A percentile compares a stretch with the other conserved stretches of the same genome.
Evolutionary conservation across 2,888 invertebrate genomes (phyloP).

Genomic region (Dynastes hyllus): DNA sequence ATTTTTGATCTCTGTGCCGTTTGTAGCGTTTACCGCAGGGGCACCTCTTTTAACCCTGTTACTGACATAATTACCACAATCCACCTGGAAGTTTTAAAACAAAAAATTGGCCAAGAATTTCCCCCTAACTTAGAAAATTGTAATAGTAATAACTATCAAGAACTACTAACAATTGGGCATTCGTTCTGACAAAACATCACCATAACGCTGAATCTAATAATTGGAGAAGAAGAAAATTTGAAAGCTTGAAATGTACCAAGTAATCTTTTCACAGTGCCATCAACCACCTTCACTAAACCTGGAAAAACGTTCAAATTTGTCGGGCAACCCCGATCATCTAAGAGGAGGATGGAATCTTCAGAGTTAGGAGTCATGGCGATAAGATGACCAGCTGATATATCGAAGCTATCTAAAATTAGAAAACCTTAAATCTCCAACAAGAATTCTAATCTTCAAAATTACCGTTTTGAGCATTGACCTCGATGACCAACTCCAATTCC

Average conservation of each 20-base stretch:
- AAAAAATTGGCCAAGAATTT: background rate
- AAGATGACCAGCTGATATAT: conserved; percentile 85
- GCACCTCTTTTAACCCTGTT: conserved; percentile 40
- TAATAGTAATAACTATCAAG: background rate
- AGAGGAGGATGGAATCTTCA: conserved; percentile 81
- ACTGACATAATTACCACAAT: conserved; percentile 50
- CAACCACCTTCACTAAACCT: conserved; percentile 68
- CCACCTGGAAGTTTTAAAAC: conserved; percentile 38
- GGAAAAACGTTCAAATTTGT: conserved; percentile 78
- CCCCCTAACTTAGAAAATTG: background rate
- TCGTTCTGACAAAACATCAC: conserved; percentile 85
- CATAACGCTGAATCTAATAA: conserved; percentile 87
- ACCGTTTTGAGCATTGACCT: conserved; percentile 75
- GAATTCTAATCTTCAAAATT: conserved; percentile 54
- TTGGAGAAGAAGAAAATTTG: conserved; percentile 88
- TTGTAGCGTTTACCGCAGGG: conserved; percentile 5
- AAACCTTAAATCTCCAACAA: background rate
- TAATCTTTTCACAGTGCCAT: conserved; percentile 69
- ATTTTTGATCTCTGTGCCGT: conserved; percentile 47
- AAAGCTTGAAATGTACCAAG: conserved; percentile 86
- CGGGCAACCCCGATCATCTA: conserved; percentile 88
- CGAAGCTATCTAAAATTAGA: conserved; percentile 70
- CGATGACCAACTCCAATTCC: conserved; percentile 78
- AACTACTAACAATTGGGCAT: conserved; percentile 77
- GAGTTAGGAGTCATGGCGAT: conserved; percentile 86